These are phyloP conservation scores for Priocnemis perturbator DNA, from an alignment of 2,888 invertebrate species.

Conservation along the genomic window DNA sequence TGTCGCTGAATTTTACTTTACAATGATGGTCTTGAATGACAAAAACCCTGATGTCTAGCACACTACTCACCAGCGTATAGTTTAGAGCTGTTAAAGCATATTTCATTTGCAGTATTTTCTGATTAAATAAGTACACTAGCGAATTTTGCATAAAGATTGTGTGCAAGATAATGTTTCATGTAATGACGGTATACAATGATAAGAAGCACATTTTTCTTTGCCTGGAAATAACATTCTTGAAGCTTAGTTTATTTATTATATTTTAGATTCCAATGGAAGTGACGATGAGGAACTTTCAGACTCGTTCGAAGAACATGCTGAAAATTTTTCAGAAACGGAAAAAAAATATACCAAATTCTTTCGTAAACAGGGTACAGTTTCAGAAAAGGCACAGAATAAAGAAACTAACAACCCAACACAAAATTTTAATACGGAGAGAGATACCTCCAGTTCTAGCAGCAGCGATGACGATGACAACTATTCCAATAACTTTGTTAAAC, in stretches of 20 bases:
- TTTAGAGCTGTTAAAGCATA: no score
- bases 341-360: not conserved
- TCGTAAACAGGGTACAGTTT: not conserved
- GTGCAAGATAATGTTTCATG: no score
- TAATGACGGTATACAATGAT: no score
- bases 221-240: no score
- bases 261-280: constrained; percentile 36
- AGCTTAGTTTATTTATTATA: not conserved
- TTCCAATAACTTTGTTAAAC: constrained; percentile 9
- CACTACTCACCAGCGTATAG: no score
- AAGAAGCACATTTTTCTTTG: no score
- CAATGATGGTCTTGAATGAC: no score
- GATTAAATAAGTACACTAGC: no score
- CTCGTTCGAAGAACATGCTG: not conserved
- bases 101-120: no score
- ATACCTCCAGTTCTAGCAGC: constrained; percentile 17
- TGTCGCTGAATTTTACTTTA: no score
- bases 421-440: not conserved
- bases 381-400: constrained; percentile 2
- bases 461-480: constrained; percentile 21
- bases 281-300: constrained; percentile 19
- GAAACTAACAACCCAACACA: not conserved
- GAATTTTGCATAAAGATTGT: no score
- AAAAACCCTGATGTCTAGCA: no score
- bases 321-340: not conserved